phyloP scores from a whole-genome alignment of 2,113 vertebrate species.

The Cyprinodon tularosa region DNA sequence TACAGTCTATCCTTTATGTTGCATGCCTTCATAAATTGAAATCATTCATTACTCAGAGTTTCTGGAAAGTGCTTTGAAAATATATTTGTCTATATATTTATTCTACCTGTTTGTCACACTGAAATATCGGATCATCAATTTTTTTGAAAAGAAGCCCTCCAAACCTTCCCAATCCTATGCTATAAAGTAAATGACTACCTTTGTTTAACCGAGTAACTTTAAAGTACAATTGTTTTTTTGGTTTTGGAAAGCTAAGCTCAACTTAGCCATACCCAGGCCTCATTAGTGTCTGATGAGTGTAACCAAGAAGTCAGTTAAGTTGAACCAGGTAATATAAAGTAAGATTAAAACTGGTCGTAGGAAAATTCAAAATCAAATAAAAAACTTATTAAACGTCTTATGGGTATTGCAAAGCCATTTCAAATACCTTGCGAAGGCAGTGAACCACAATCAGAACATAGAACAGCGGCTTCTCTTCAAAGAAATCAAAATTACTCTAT shows the following conservation, averaged over 20 bases:
- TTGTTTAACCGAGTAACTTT: background rate
- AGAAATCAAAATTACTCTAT: too few relatives aligned
- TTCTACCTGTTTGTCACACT: background rate
- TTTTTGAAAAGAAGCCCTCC: too few relatives aligned
- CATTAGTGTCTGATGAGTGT: background rate
- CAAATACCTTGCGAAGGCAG: too few relatives aligned
- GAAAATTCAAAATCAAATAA: background rate
- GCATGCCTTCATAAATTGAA: conserved; percentile 18
- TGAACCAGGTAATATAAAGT: background rate
- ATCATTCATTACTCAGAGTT: conserved; percentile 8
- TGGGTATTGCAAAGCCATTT: too few relatives aligned
- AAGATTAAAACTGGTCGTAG: background rate
- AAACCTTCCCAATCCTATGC: too few relatives aligned
- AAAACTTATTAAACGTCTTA: too few relatives aligned
- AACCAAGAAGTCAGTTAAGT: background rate
- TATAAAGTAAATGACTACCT: background rate
- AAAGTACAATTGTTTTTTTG: too few relatives aligned
- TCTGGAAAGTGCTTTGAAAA: conserved; percentile 6
- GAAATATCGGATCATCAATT: background rate
- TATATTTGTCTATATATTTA: background rate
- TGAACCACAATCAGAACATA: too few relatives aligned
- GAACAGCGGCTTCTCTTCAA: too few relatives aligned
- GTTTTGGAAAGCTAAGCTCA: background rate
- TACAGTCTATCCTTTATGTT: conserved; percentile 12
- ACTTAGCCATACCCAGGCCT: background rate